A percentile compares a stretch with the other conserved stretches of the same genome.
phyloP scores from a whole-genome alignment of 30 jellyfish, hydroid and myxozoan species.

The Chironex yamaguchii region DNA sequence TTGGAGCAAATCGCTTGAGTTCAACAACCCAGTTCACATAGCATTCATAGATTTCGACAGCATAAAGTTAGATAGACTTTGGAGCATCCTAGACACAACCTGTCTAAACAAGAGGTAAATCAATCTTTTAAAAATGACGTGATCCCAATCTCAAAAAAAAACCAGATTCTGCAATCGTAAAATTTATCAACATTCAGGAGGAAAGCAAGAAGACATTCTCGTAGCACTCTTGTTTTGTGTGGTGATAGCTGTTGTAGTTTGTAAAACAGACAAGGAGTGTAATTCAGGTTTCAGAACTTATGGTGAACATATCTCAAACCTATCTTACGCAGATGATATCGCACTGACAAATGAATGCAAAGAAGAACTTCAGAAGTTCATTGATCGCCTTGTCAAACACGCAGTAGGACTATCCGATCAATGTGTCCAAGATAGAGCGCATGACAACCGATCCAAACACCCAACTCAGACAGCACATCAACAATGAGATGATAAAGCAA shows the following conservation, averaged over 20 bases:
- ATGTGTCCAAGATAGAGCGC: too few relatives aligned
- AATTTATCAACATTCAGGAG: not conserved
- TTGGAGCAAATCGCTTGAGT: slow-evolving; percentile 11
- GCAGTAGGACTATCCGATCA: too few relatives aligned
- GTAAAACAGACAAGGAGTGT: not conserved
- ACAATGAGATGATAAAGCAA: too few relatives aligned
- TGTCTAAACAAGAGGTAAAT: not conserved
- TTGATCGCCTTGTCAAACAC: too few relatives aligned
- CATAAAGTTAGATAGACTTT: not conserved
- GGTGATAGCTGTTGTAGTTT: not conserved
- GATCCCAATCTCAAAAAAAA: not conserved
- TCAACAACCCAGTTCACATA: slow-evolving; percentile 25
- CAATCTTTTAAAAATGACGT: slow-evolving; percentile 11
- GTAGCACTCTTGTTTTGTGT: slow-evolving; percentile 6
- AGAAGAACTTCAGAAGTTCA: not conserved
- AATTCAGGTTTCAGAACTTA: not conserved
- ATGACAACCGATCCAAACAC: too few relatives aligned
- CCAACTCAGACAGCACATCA: too few relatives aligned
- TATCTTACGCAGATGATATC: slow-evolving; percentile 7
- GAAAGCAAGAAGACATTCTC: not conserved
- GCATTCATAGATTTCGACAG: slow-evolving; percentile 35
- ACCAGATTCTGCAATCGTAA: not conserved
- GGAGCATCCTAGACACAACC: not conserved
- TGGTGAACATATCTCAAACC: slow-evolving; percentile 4
- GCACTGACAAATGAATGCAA: not conserved